Evolutionary conservation across 2,113 vertebrate species (phyloP).

Genomic region (Callorhinus ursinus): DNA sequence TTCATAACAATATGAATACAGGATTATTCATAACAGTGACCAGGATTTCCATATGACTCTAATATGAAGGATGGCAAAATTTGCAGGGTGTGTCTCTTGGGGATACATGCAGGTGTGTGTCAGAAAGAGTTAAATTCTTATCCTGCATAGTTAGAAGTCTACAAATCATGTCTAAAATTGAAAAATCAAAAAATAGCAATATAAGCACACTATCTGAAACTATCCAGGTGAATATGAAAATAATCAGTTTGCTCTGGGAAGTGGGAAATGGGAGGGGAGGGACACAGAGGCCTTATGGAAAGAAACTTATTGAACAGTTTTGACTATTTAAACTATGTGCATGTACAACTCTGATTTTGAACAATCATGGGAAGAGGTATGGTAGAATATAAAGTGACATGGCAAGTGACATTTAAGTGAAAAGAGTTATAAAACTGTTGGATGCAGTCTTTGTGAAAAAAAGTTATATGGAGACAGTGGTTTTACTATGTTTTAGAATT

Average conservation of each 20-base stretch:
- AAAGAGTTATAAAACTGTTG: neutral
- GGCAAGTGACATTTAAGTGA: neutral
- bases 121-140: neutral
- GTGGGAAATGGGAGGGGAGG: neutral
- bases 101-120: neutral
- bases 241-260: neutral
- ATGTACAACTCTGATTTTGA: neutral
- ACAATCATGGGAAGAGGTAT: neutral
- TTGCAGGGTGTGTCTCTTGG: neutral
- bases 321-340: neutral
- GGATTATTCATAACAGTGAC: neutral
- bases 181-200: neutral
- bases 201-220: neutral
- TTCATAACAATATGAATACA: neutral
- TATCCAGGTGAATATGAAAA: neutral
- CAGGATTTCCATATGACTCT: neutral
- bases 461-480: neutral
- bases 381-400: neutral
- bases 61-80: neutral
- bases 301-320: neutral
- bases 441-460: neutral
- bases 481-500: slow-evolving; percentile 39
- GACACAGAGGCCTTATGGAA: neutral
- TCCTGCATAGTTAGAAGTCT: neutral
- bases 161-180: neutral